These are phyloP conservation scores for Chascanopsetta lugubris DNA, from an alignment of 2,113 vertebrate genomes.

Conservation along the genomic window DNA sequence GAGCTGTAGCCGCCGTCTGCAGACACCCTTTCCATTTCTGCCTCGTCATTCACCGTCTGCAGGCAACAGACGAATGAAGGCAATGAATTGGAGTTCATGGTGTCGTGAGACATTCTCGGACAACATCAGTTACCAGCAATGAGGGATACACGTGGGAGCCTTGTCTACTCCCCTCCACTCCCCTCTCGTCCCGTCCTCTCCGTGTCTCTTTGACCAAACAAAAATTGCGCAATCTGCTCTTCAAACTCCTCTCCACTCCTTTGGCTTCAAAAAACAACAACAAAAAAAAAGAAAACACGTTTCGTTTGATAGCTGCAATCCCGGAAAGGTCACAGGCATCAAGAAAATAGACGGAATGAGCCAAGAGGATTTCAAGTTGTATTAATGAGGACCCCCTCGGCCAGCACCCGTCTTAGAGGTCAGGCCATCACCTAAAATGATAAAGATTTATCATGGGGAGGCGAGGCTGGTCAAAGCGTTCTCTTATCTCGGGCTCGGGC, in stretches of 20 bases:
- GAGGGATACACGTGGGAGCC: conserved; percentile 12
- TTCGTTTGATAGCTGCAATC: conserved; percentile 79
- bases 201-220: conserved; percentile 53
- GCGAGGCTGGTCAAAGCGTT: conserved; percentile 76
- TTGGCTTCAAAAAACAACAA: conserved; percentile 69
- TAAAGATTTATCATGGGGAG: conserved; percentile 84
- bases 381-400: conserved; percentile 82
- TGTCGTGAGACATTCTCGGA: conserved; percentile 13
- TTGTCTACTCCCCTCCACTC: conserved; percentile 7
- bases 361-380: conserved; percentile 82
- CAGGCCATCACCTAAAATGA: conserved; percentile 85
- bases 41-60: background rate
- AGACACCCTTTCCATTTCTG: background rate
- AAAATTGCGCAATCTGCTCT: conserved; percentile 62
- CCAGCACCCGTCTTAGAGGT: conserved; percentile 80
- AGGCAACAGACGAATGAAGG: background rate
- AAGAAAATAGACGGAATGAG: conserved; percentile 81
- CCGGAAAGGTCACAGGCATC: conserved; percentile 83
- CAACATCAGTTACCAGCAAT: background rate
- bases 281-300: too few species aligned
- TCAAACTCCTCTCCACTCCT: conserved; percentile 66
- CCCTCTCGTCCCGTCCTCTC: too few species aligned
- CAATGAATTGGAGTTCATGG: conserved; percentile 16
- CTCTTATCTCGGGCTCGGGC: conserved; percentile 80
- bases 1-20: too few species aligned